These are phyloP conservation scores for Gerris lacustris DNA, from an alignment of 2,888 invertebrate genomes.

Conservation along the genomic window DNA sequence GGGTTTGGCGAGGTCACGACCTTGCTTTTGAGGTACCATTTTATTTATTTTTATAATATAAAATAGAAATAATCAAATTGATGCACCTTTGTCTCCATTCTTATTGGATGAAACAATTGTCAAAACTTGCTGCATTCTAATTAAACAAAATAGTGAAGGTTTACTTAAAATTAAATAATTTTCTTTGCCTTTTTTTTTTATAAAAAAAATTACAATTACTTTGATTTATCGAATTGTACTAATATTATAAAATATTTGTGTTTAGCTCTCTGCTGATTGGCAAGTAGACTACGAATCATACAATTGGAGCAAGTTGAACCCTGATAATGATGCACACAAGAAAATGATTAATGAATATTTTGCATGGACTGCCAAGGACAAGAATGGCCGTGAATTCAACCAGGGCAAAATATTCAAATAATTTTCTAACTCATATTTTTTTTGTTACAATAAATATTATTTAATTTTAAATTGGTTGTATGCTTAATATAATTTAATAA, in stretches of 20 bases:
- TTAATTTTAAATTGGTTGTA: background rate
- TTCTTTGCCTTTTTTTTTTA: too few species aligned
- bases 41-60: background rate
- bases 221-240: too few species aligned
- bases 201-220: too few species aligned
- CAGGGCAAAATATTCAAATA: slow-evolving; percentile 99
- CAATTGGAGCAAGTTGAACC: slow-evolving; percentile 85
- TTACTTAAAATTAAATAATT: too few species aligned
- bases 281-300: slow-evolving; percentile 95
- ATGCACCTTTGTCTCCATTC: too few species aligned
- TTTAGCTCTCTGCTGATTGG: slow-evolving; percentile 75
- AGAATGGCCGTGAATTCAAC: slow-evolving; percentile 81
- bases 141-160: too few species aligned
- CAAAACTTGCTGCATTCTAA: too few species aligned
- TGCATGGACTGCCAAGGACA: slow-evolving; percentile 77
- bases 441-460: slow-evolving; percentile 2
- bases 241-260: too few species aligned
- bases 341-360: slow-evolving; percentile 78
- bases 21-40: slow-evolving; percentile 63
- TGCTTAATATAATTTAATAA: background rate
- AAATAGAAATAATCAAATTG: background rate
- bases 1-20: slow-evolving; percentile 95
- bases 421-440: slow-evolving; percentile 28
- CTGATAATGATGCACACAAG: slow-evolving; percentile 66
- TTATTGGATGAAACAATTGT: too few species aligned